Conservation (phyloP, 2,113 vertebrate species). For the Sialia sialis region DNA sequence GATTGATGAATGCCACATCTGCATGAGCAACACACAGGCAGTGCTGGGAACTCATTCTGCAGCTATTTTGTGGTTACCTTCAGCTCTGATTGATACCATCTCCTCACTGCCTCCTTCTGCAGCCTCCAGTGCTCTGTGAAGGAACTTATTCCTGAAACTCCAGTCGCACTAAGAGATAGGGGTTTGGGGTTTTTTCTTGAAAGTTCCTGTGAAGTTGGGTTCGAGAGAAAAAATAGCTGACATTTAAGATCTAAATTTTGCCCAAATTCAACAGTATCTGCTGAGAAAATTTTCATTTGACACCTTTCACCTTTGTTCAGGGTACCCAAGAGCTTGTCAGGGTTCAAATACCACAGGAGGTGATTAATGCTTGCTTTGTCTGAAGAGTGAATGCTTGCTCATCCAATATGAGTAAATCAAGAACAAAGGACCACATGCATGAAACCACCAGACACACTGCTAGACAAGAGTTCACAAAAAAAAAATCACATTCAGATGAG, state of each 20-base stretch:
- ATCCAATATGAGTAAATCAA: not conserved
- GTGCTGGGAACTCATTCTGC: not conserved
- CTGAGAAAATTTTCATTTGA: not conserved
- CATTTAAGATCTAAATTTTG: not conserved
- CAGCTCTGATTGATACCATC: conserved; percentile 11
- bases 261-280: not conserved
- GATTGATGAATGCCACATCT: conserved; percentile 40
- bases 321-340: not conserved
- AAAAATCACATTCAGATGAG: not conserved
- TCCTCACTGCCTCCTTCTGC: not conserved
- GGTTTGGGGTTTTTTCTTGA: not conserved
- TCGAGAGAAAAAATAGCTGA: not conserved
- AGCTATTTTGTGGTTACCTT: conserved; percentile 35
- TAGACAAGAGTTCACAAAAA: not conserved
- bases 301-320: not conserved
- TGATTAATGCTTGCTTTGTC: not conserved
- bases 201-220: not conserved
- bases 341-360: not conserved
- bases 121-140: not conserved
- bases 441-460: not conserved
- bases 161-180: not conserved
- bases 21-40: not conserved
- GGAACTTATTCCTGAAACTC: not conserved
- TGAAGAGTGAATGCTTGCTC: not conserved
- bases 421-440: not conserved